Percentiles rank a stretch among this genome's conserved stretches.
Evolutionary conservation across 2,797 vertebrate genomes (phyloP).

Genomic region (Coracias cyanogaster): DNA sequence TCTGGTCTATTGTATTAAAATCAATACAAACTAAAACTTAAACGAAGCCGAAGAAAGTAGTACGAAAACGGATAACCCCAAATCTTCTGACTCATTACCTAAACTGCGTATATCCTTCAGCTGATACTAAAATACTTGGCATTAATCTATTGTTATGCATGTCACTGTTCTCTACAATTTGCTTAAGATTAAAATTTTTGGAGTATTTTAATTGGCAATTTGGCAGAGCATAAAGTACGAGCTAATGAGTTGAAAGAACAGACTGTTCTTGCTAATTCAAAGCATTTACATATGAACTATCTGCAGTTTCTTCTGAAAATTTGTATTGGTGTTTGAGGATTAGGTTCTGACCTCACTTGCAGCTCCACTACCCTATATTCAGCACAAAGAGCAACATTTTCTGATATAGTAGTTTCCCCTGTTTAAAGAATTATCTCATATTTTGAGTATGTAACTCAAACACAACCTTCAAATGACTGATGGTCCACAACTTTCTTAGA

Average conservation of each 20-base stretch:
- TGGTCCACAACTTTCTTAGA: neutral
- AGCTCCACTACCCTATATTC: neutral
- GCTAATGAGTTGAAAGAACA: conserved; percentile 56
- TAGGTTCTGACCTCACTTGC: neutral
- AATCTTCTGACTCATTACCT: neutral
- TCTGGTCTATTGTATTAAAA: neutral
- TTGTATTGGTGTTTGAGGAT: neutral
- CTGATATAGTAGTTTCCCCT: neutral
- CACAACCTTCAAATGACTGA: neutral
- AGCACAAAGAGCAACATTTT: neutral
- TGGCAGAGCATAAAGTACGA: conserved; percentile 47
- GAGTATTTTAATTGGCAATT: conserved; percentile 41
- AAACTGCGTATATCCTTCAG: neutral
- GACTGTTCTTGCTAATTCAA: conserved; percentile 32
- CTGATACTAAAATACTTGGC: neutral
- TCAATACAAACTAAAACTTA: neutral
- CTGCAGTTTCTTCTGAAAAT: conserved; percentile 1
- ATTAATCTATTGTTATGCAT: conserved; percentile 17
- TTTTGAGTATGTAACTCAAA: neutral
- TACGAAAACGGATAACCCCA: neutral
- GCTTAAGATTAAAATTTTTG: neutral
- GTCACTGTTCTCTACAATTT: conserved; percentile 41
- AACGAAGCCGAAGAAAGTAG: neutral
- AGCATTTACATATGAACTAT: conserved; percentile 5
- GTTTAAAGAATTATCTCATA: neutral